Evolutionary conservation across 2,888 invertebrate genomes (phyloP).

Genomic region (Acleris cristana): DNA sequence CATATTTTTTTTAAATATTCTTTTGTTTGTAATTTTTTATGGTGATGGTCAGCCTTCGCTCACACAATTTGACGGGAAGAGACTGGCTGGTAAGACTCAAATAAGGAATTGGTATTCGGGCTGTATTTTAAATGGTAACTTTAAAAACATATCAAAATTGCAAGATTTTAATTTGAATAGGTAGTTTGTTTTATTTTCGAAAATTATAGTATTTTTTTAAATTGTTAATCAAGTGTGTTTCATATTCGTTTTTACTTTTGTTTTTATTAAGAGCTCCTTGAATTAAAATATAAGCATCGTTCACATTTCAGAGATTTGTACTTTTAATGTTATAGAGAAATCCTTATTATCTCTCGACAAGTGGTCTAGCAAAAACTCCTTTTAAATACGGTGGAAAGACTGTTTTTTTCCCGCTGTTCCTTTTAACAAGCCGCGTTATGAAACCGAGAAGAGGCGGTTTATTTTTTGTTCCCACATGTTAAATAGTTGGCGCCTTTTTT

Average conservation of each 20-base stretch:
- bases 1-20: slow-evolving; percentile 11
- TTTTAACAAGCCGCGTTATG: slow-evolving; percentile 18
- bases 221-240: no score
- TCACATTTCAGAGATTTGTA: no score
- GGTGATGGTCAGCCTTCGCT: slow-evolving; percentile 1
- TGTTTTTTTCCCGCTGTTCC: background rate
- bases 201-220: no score
- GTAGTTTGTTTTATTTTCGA: no score
- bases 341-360: background rate
- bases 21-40: slow-evolving; percentile 8
- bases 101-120: background rate
- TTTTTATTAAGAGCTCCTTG: no score
- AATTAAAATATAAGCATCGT: no score
- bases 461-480: slow-evolving; percentile 8
- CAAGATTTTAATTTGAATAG: no score
- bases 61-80: background rate
- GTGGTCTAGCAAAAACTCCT: background rate
- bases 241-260: no score
- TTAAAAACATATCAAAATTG: no score
- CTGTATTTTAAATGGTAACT: no score
- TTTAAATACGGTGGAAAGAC: background rate
- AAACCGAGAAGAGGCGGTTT: background rate
- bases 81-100: background rate
- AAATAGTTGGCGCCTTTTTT: slow-evolving; percentile 24
- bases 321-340: no score